Percentiles rank a stretch among this genome's conserved stretches.
phyloP scores from a whole-genome alignment of 30 jellyfish, hydroid and myxozoan genomes.

The Aurelia aurita region DNA sequence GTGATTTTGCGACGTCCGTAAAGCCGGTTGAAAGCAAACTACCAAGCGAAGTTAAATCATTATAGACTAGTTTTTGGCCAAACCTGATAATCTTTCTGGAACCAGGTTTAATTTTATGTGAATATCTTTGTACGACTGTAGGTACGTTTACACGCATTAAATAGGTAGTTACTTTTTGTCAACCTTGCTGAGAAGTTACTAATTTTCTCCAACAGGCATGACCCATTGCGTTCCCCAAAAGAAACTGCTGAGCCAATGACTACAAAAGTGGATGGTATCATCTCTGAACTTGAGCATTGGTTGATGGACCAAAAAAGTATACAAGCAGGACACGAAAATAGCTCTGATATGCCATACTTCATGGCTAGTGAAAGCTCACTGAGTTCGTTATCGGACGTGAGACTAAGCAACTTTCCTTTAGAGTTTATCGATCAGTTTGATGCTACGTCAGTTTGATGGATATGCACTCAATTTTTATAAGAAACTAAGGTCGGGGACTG shows the following conservation, averaged over 20 bases:
- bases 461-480: too few species aligned
- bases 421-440: slow-evolving; percentile 86
- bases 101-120: too few species aligned
- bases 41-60: too few species aligned
- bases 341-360: slow-evolving; percentile 31
- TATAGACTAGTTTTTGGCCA: too few species aligned
- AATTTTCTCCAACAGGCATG: not conserved
- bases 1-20: too few species aligned
- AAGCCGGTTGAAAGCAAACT: too few species aligned
- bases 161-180: too few species aligned
- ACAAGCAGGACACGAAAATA: slow-evolving; percentile 38
- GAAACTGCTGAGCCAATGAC: slow-evolving; percentile 50
- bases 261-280: slow-evolving; percentile 85
- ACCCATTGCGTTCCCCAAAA: not conserved
- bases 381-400: slow-evolving; percentile 47
- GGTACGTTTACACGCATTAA: too few species aligned
- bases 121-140: too few species aligned
- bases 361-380: slow-evolving; percentile 61
- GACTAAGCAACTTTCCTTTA: slow-evolving; percentile 61
- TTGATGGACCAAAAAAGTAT: slow-evolving; percentile 69
- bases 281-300: slow-evolving; percentile 89
- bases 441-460: slow-evolving; percentile 82
- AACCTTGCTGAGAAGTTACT: too few species aligned
- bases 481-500: too few species aligned
- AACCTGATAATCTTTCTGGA: too few species aligned